Conservation (phyloP, 1,140 invertebrate species). For the Drosophila trapezifrons region DNA sequence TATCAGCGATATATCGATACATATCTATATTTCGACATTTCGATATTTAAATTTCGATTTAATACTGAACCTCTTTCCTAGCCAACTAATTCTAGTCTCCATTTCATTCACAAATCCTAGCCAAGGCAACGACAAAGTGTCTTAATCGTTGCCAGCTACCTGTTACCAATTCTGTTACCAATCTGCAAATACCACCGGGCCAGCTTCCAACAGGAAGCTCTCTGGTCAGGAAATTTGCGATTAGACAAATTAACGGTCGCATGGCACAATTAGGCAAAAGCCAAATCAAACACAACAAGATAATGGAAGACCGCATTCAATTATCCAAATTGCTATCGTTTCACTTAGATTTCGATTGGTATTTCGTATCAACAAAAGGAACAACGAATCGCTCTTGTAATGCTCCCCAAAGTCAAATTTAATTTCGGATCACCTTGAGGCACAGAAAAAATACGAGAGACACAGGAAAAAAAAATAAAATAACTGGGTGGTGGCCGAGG, state of each 20-base stretch:
- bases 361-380: conserved; percentile 32
- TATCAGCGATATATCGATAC: too few relatives aligned
- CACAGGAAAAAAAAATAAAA: not conserved
- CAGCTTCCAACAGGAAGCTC: conserved; percentile 55
- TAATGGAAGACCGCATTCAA: conserved; percentile 36
- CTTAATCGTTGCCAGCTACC: not conserved
- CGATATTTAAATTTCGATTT: too few relatives aligned
- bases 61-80: too few relatives aligned
- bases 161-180: not conserved
- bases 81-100: too few relatives aligned
- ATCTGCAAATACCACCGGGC: not conserved
- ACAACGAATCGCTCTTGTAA: conserved; percentile 51
- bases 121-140: not conserved
- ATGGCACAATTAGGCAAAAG: conserved; percentile 67
- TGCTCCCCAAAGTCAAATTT: conserved; percentile 66
- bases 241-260: conserved; percentile 65
- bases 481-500: conserved; percentile 15
- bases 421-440: conserved; percentile 71
- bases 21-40: too few relatives aligned
- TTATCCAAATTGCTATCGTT: conserved; percentile 52
- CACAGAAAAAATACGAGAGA: not conserved
- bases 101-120: not conserved
- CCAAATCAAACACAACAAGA: conserved; percentile 34
- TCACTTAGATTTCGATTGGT: conserved; percentile 49
- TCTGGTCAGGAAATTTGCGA: conserved; percentile 62